Evolutionary conservation across 2,888 invertebrate genomes (phyloP).

Genomic region (Amblyteles armatorius): DNA sequence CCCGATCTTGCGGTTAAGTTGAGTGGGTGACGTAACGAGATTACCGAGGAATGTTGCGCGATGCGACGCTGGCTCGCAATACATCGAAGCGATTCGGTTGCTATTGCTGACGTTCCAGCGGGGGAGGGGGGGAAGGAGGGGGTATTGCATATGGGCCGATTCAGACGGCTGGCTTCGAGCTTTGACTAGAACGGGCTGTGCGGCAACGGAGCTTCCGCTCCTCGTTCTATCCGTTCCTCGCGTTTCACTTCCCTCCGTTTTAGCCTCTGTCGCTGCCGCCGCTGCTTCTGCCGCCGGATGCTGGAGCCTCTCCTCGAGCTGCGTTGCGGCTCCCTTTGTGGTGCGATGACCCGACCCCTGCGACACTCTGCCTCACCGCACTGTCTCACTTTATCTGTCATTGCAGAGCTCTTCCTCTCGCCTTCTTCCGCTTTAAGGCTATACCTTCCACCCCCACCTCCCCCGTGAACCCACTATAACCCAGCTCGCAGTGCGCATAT

Average conservation of each 20-base stretch:
- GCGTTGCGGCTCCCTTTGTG: constrained; percentile 58
- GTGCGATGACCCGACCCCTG: constrained; percentile 61
- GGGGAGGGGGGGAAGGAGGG: not conserved
- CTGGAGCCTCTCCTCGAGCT: constrained; percentile 14
- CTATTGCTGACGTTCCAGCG: not conserved
- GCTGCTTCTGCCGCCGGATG: constrained; percentile 10
- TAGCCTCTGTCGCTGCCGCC: constrained; percentile 17
- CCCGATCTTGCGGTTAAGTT: constrained; percentile 76
- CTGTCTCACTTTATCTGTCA: constrained; percentile 10
- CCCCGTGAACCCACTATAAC: not conserved
- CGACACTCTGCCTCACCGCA: constrained; percentile 1
- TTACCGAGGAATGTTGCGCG: constrained; percentile 75
- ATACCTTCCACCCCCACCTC: not conserved
- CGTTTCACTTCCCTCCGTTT: constrained; percentile 32
- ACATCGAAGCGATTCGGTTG: constrained; percentile 16
- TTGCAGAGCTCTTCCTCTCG: not conserved
- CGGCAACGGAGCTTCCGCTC: constrained; percentile 27
- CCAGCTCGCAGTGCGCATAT: not conserved
- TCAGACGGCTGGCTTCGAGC: constrained; percentile 37
- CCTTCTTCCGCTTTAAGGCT: constrained; percentile 9
- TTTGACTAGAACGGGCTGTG: constrained; percentile 33
- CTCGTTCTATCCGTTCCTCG: constrained; percentile 39
- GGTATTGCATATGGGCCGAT: not conserved
- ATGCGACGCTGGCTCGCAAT: constrained; percentile 20
- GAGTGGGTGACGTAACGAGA: constrained; percentile 79